Evolutionary conservation across 2,797 vertebrate species (phyloP).

Genomic region (Hemibagrus guttatus): DNA sequence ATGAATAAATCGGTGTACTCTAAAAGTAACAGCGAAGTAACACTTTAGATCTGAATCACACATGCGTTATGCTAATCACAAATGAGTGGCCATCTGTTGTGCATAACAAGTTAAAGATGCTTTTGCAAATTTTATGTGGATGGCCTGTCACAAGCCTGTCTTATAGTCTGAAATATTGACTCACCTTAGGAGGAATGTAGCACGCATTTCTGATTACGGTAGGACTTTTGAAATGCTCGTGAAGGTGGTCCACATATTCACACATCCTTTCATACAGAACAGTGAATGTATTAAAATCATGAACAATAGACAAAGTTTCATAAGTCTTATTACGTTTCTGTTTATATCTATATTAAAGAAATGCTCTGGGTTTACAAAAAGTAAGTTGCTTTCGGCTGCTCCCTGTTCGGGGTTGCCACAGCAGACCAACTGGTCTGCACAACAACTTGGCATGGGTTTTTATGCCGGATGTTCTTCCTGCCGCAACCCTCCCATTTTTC

Average conservation of each 20-base stretch:
- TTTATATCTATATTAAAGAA: not conserved
- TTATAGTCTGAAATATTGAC: not conserved
- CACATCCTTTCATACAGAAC: slow-evolving; percentile 77
- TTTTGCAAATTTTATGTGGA: not conserved
- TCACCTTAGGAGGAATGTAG: slow-evolving; percentile 82
- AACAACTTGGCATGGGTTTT: too few relatives aligned
- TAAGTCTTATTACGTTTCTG: not conserved
- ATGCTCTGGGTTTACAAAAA: not conserved
- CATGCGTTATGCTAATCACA: not conserved
- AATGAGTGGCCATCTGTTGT: not conserved
- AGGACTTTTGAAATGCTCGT: slow-evolving; percentile 84
- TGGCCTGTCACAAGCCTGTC: not conserved
- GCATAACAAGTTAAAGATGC: not conserved
- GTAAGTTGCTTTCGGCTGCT: too few relatives aligned
- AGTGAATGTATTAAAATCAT: not conserved
- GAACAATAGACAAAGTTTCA: not conserved
- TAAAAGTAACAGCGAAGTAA: not conserved
- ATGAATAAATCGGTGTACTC: not conserved
- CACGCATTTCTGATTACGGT: slow-evolving; percentile 75
- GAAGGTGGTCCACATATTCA: slow-evolving; percentile 85
- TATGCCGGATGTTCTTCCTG: too few relatives aligned
- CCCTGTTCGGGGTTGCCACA: too few relatives aligned
- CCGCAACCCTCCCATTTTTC: too few relatives aligned
- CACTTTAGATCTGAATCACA: not conserved
- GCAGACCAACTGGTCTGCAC: too few relatives aligned